phyloP scores from a whole-genome alignment of 2,113 vertebrate genomes.

The Mionectes macconnelli region DNA sequence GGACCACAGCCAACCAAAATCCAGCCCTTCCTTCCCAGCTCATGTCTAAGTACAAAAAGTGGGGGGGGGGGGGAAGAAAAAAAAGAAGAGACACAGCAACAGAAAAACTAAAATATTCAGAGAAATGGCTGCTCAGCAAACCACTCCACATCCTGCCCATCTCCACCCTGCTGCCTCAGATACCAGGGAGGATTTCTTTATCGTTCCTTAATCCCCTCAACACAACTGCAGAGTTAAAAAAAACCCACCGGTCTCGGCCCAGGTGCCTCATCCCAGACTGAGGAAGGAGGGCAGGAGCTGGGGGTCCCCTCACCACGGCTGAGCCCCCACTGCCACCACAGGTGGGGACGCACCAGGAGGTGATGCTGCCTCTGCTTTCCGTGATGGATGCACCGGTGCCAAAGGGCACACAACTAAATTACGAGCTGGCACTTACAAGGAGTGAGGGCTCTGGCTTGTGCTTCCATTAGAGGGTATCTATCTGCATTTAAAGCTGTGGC shows the following conservation, averaged over 20 bases:
- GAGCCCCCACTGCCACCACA: rapidly evolving
- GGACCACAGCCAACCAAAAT: neutral
- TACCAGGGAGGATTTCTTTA: neutral
- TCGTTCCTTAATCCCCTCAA: neutral
- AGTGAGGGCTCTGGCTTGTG: constrained; percentile 55
- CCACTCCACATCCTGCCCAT: neutral
- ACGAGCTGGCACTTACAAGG: constrained; percentile 55
- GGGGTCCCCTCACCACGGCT: neutral
- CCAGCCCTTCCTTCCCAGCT: neutral
- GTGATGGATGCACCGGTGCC: constrained; percentile 48
- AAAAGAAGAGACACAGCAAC: neutral
- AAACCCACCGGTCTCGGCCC: neutral
- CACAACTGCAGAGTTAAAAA: neutral
- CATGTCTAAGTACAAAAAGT: neutral
- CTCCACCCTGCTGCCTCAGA: neutral
- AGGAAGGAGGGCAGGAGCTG: neutral
- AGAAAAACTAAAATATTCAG: neutral
- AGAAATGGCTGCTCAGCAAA: neutral
- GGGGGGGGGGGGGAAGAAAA: rapidly evolving
- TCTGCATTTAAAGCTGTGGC: constrained; percentile 72
- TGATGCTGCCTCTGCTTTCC: neutral
- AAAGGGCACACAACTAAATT: constrained; percentile 62
- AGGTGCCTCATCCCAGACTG: rapidly evolving
- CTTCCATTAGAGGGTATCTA: constrained; percentile 71
- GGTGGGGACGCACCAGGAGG: neutral